Conservation (phyloP, 2,113 vertebrate species). For the Gopherus evgoodei region DNA sequence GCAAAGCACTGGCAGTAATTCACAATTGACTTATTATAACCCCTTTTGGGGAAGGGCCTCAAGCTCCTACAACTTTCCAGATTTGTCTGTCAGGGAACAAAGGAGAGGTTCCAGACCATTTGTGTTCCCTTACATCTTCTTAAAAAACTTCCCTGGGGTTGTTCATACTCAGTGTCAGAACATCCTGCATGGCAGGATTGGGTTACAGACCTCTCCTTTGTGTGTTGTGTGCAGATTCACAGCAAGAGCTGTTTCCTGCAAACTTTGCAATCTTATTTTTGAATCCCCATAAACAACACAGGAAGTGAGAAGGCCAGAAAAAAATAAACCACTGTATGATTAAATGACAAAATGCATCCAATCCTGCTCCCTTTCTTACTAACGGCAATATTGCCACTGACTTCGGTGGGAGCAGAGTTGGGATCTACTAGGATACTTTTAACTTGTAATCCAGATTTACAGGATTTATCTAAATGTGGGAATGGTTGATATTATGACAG, state of each 20-base stretch:
- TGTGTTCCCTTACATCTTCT: not conserved
- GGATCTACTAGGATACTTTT: not conserved
- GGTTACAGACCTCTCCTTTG: not conserved
- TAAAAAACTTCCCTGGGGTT: not conserved
- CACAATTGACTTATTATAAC: not conserved
- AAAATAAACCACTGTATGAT: not conserved
- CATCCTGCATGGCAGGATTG: not conserved
- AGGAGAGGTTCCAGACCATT: not conserved
- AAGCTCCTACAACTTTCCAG: not conserved
- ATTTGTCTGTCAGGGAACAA: not conserved
- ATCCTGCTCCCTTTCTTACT: not conserved
- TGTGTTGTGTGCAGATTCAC: not conserved
- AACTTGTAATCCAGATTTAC: not conserved
- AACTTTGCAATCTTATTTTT: not conserved
- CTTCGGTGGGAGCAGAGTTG: not conserved
- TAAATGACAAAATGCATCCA: not conserved
- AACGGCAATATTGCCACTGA: not conserved
- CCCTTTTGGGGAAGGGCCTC: conserved; percentile 8
- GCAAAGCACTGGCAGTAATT: not conserved
- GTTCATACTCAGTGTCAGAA: not conserved
- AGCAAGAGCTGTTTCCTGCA: not conserved
- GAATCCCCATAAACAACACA: not conserved
- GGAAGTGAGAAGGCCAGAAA: not conserved
- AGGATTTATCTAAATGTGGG: not conserved
- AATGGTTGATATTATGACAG: not conserved